phyloP scores from a whole-genome alignment of 2,888 invertebrate species.

The Nomada goodeniana region DNA sequence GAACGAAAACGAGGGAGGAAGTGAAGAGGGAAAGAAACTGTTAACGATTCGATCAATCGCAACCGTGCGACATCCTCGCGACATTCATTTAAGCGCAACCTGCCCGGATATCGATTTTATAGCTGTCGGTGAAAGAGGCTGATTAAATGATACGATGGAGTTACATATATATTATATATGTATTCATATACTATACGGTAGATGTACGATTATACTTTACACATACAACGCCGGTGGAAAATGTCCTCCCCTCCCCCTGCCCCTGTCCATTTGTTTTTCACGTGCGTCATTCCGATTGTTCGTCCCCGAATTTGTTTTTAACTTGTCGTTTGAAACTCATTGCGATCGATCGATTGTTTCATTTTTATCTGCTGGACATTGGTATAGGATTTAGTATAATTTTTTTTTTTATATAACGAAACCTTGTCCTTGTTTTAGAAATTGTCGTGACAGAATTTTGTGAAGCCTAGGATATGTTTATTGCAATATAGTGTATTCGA shows the following conservation, averaged over 20 bases:
- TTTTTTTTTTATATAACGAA: not conserved
- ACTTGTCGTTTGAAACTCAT: not conserved
- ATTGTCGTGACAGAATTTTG: too few relatives aligned
- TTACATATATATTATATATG: constrained; percentile 37
- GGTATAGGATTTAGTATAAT: not conserved
- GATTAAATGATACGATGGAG: constrained; percentile 70
- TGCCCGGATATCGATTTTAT: constrained; percentile 71
- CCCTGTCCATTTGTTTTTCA: constrained; percentile 1
- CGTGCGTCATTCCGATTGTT: constrained; percentile 9
- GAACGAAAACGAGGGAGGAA: too few relatives aligned
- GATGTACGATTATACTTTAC: constrained; percentile 58
- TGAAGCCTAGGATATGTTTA: too few relatives aligned
- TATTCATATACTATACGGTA: constrained; percentile 35
- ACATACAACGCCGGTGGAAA: constrained; percentile 58
- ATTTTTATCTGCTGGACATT: not conserved
- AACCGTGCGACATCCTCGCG: constrained; percentile 32
- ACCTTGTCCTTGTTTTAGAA: too few relatives aligned
- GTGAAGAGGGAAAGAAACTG: not conserved
- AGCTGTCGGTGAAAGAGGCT: constrained; percentile 77
- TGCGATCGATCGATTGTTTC: not conserved
- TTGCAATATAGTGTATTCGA: too few relatives aligned
- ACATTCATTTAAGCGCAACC: constrained; percentile 48
- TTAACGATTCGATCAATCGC: constrained; percentile 11
- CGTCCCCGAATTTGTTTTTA: not conserved
- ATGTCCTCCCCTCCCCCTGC: not conserved